A percentile compares a stretch with the other conserved stretches of the same genome.
phyloP scores from a whole-genome alignment of 2,888 invertebrate species.

The Hylaea fasciaria region DNA sequence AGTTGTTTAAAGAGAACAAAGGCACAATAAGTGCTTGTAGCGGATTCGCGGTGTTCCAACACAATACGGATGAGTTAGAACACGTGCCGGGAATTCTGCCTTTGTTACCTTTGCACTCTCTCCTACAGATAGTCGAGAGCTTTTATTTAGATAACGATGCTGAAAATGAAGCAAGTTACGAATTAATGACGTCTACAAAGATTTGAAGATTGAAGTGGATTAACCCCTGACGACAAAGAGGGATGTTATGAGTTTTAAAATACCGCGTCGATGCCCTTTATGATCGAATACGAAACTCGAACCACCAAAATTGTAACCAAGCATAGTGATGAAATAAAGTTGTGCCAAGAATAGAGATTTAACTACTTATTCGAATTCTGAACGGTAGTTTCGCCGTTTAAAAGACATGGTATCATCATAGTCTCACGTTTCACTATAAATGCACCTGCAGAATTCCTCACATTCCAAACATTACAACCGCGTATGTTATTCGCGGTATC shows the following conservation, averaged over 20 bases:
- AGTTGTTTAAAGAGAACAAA: slow-evolving; percentile 60
- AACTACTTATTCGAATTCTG: no score
- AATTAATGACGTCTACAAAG: no score
- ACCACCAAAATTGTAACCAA: no score
- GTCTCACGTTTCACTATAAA: neutral
- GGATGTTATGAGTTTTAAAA: no score
- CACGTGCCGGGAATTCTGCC: slow-evolving; percentile 36
- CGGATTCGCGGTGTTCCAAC: slow-evolving; percentile 58
- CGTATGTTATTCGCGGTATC: slow-evolving; percentile 26
- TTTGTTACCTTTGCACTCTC: slow-evolving; percentile 31
- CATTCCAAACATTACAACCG: neutral
- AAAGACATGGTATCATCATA: neutral
- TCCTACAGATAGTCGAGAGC: slow-evolving; percentile 5
- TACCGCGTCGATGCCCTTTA: no score
- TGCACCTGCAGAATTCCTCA: neutral
- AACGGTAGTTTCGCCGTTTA: no score
- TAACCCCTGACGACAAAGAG: no score
- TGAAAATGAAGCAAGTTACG: neutral
- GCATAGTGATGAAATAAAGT: no score
- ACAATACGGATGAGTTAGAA: slow-evolving; percentile 65
- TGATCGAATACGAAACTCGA: no score
- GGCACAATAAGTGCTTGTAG: slow-evolving; percentile 65
- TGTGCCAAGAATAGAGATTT: no score
- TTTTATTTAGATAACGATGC: neutral
- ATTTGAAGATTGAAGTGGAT: no score